These are phyloP conservation scores for Melanotaenia duboulayi DNA, from an alignment of 2,113 vertebrate species.

Conservation along the genomic window DNA sequence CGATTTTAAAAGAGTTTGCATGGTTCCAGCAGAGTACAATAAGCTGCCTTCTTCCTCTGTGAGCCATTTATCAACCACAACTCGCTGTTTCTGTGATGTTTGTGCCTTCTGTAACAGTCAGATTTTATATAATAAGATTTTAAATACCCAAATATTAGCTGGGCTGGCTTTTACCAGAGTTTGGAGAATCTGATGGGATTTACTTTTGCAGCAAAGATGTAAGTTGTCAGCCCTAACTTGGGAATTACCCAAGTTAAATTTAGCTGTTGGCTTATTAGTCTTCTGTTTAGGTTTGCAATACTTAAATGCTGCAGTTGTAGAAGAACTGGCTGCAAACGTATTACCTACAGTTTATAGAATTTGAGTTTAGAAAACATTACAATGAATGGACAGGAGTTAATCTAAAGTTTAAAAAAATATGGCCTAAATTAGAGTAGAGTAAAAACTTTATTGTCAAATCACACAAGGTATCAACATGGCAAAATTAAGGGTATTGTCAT, in stretches of 20 bases:
- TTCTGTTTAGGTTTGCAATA: background rate
- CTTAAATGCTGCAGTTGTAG: background rate
- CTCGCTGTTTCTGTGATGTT: conserved; percentile 1
- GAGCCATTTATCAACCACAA: conserved; percentile 28
- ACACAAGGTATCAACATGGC: too few relatives aligned
- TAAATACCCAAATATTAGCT: background rate
- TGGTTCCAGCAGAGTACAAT: background rate
- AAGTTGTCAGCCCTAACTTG: conserved; percentile 7
- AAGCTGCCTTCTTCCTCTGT: conserved; percentile 1
- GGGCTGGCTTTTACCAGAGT: background rate
- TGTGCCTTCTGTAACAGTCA: conserved; percentile 11
- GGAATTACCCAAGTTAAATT: conserved; percentile 18
- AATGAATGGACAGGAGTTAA: too few relatives aligned
- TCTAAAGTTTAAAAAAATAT: too few relatives aligned
- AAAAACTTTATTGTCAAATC: too few relatives aligned
- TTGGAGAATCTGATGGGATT: too few relatives aligned
- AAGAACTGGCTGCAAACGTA: too few relatives aligned
- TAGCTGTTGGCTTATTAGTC: background rate
- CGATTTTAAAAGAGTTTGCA: background rate
- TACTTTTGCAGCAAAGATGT: background rate
- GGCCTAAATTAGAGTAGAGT: too few relatives aligned
- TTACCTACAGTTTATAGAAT: too few relatives aligned
- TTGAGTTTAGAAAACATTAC: too few relatives aligned
- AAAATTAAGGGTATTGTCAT: too few relatives aligned
- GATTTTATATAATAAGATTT: background rate